Percentiles rank a stretch among this genome's conserved stretches.
phyloP scores from a whole-genome alignment of 2,888 invertebrate species.

The Morinoia aosen region DNA sequence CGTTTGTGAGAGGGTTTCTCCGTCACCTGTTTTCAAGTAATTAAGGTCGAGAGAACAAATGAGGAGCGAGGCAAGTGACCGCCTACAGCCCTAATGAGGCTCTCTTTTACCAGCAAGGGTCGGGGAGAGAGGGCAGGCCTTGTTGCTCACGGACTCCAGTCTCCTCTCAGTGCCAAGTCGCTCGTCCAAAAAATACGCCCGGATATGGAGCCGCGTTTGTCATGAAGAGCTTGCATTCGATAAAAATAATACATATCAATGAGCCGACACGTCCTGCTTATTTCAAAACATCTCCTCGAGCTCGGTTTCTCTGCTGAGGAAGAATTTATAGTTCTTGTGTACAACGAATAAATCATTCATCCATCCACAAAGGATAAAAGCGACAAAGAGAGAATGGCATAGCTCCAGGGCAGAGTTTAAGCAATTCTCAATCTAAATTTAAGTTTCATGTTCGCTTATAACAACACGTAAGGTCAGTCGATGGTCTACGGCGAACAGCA shows the following conservation, averaged over 20 bases:
- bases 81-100: slow-evolving; percentile 40
- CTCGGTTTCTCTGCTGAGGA: neutral
- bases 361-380: no score
- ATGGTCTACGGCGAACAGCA: no score
- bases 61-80: slow-evolving; percentile 41
- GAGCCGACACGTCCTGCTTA: neutral
- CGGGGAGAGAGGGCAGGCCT: neutral
- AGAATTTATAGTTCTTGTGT: neutral
- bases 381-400: no score
- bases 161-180: neutral
- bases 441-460: no score
- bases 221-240: neutral
- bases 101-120: neutral
- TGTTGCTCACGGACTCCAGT: slow-evolving; percentile 9
- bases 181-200: neutral
- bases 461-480: no score
- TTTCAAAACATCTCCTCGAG: neutral
- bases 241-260: neutral
- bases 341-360: neutral
- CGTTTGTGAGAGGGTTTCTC: slow-evolving; percentile 46
- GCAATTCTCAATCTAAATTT: no score
- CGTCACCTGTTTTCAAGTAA: slow-evolving; percentile 53
- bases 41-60: slow-evolving; percentile 48
- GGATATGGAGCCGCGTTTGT: neutral
- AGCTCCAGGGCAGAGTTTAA: no score